phyloP scores from a whole-genome alignment of 2,888 invertebrate genomes.

The Rotaria sp. region DNA sequence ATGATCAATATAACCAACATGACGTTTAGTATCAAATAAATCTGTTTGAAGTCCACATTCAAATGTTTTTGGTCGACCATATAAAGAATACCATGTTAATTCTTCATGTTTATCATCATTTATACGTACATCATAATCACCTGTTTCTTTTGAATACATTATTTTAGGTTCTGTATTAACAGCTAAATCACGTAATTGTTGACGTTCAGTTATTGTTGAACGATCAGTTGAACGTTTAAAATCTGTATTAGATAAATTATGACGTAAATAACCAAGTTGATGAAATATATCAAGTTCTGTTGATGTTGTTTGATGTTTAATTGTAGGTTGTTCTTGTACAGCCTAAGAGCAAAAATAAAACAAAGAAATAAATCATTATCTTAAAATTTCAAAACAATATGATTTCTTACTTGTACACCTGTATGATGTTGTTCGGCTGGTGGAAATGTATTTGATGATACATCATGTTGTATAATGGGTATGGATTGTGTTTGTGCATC shows the following conservation, averaged over 20 bases:
- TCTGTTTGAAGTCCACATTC: neutral
- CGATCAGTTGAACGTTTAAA: slow-evolving; percentile 20
- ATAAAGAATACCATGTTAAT: neutral
- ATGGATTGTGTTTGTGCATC: neutral
- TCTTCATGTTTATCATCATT: neutral
- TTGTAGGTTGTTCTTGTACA: neutral
- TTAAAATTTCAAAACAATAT: neutral
- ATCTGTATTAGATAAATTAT: neutral
- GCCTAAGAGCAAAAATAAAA: neutral
- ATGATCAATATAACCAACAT: neutral
- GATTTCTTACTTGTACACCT: slow-evolving; percentile 1
- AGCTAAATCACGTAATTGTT: neutral
- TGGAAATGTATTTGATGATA: neutral
- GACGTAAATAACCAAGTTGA: slow-evolving; percentile 16
- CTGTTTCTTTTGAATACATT: neutral
- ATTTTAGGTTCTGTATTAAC: neutral
- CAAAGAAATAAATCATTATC: neutral
- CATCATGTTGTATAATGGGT: neutral
- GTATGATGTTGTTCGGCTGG: neutral
- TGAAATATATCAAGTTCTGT: slow-evolving; percentile 4
- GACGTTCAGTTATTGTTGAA: neutral
- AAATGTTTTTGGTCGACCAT: neutral
- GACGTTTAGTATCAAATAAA: slow-evolving; percentile 8
- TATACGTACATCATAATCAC: neutral
- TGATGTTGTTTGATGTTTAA: neutral